These are phyloP conservation scores for Drosophila buzzatii DNA, from an alignment of 2,888 invertebrate species.

Conservation along the genomic window DNA sequence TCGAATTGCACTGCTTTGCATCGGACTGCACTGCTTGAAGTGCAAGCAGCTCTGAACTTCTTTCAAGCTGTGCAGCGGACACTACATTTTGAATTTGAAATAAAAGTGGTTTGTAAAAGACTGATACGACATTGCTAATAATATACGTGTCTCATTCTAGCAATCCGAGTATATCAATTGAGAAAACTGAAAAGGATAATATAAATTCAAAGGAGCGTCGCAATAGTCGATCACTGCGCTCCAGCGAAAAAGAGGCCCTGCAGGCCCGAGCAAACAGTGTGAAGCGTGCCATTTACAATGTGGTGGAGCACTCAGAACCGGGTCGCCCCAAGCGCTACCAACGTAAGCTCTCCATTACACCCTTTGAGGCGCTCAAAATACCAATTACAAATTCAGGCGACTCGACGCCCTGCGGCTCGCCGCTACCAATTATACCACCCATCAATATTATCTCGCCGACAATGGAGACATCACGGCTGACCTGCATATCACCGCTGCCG, in stretches of 20 bases:
- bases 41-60: neutral
- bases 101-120: too few species aligned
- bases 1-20: neutral
- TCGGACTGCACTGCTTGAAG: neutral
- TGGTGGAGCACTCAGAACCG: conserved; percentile 92
- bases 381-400: conserved; percentile 79
- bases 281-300: conserved; percentile 92
- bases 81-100: neutral
- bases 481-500: conserved; percentile 89
- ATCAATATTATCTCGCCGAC: conserved; percentile 85
- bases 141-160: conserved; percentile 44
- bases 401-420: conserved; percentile 84
- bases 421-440: conserved; percentile 83
- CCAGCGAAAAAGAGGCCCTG: conserved; percentile 87
- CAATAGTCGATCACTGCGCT: conserved; percentile 84
- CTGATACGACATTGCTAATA: neutral
- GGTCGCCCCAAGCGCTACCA: conserved; percentile 86
- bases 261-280: conserved; percentile 91
- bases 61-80: neutral
- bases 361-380: conserved; percentile 84
- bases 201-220: conserved; percentile 85
- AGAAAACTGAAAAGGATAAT: conserved; percentile 87
- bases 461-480: conserved; percentile 86
- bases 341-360: conserved; percentile 84
- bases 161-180: conserved; percentile 85